Evolutionary conservation across 1,140 invertebrate genomes (phyloP).

Genomic region (Adelges cooleyi): DNA sequence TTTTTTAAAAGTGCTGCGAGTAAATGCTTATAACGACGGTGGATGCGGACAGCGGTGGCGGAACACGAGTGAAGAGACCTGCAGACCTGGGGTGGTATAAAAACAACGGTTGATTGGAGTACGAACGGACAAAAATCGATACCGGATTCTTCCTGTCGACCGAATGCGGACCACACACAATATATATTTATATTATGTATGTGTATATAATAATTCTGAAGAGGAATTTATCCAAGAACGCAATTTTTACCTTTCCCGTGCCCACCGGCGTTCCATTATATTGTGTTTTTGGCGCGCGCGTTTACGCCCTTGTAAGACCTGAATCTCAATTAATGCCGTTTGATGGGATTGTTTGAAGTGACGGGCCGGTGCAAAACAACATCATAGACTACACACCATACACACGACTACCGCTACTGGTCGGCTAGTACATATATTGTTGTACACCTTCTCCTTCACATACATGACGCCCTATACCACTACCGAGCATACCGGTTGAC

Average conservation of each 20-base stretch:
- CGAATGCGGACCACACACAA: too few species aligned
- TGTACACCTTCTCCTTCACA: background rate
- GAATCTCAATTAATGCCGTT: conserved; percentile 26
- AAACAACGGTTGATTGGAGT: conserved; percentile 25
- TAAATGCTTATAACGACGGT: background rate
- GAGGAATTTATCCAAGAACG: conserved; percentile 13
- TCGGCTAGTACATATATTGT: too few species aligned
- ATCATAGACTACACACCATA: too few species aligned
- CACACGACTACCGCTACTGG: background rate
- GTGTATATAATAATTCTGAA: conserved; percentile 1
- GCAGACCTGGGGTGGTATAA: conserved; percentile 1
- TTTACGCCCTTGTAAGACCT: background rate
- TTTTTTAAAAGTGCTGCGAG: background rate
- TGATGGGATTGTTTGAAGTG: conserved; percentile 27
- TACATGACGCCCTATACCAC: too few species aligned
- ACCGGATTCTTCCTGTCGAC: background rate
- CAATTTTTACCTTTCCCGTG: background rate
- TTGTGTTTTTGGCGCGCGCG: too few species aligned
- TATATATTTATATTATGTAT: background rate
- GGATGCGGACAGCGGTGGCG: background rate
- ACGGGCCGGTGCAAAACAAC: background rate
- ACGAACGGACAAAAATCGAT: conserved; percentile 23
- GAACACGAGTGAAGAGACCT: background rate
- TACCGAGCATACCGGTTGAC: too few species aligned
- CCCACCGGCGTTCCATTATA: background rate